phyloP scores from a whole-genome alignment of 2,797 vertebrate species.

The Anolis apletophallus region DNA sequence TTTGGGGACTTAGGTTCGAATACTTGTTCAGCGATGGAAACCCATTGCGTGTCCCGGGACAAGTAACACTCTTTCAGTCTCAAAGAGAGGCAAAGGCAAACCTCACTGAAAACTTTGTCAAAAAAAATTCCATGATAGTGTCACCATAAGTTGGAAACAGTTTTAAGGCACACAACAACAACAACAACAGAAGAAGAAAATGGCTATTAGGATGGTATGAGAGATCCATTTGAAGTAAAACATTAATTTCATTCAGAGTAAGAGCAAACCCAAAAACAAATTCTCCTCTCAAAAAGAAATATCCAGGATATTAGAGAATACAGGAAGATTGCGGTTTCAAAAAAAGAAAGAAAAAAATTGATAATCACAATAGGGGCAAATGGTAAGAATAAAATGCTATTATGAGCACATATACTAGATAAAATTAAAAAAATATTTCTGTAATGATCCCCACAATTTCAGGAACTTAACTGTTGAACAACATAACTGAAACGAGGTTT shows the following conservation, averaged over 20 bases:
- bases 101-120: too few species aligned
- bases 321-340: not conserved
- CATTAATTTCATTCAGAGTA: not conserved
- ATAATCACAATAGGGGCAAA: not conserved
- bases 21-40: too few species aligned
- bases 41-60: too few species aligned
- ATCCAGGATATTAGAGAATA: not conserved
- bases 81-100: too few species aligned
- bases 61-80: too few species aligned
- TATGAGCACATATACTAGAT: conserved; percentile 1
- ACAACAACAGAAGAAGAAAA: not conserved
- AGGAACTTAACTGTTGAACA: not conserved
- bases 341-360: not conserved
- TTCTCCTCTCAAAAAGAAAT: not conserved
- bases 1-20: too few species aligned
- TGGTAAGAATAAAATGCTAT: not conserved
- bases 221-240: not conserved
- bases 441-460: not conserved
- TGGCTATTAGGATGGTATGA: not conserved
- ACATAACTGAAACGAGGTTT: not conserved
- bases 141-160: too few species aligned
- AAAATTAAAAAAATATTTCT: not conserved
- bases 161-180: too few species aligned
- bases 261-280: not conserved
- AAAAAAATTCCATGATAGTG: too few species aligned